Conservation (phyloP, 2,113 vertebrate species). For the Sisor rabdophorus region DNA sequence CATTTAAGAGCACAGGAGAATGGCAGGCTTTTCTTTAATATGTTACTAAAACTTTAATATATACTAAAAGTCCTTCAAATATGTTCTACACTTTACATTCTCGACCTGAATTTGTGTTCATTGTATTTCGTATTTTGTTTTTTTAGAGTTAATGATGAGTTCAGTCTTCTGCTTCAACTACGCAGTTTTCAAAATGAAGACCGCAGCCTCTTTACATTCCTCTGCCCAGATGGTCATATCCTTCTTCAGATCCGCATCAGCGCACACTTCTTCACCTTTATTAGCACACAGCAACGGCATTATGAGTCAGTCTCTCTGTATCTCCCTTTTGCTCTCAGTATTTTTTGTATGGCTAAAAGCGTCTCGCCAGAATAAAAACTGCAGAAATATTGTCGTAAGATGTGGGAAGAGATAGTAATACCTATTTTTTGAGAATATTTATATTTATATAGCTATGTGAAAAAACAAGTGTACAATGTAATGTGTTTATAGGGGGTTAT, state of each 20-base stretch:
- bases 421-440: neutral
- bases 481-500: neutral
- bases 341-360: neutral
- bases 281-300: conserved; percentile 75
- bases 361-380: neutral
- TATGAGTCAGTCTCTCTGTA: conserved; percentile 78
- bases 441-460: neutral
- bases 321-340: neutral
- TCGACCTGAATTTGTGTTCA: neutral
- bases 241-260: conserved; percentile 79
- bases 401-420: neutral
- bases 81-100: neutral
- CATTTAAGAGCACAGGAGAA: neutral
- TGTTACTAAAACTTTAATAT: no score
- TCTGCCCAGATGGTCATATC: conserved; percentile 67
- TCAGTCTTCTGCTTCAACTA: conserved; percentile 78
- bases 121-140: neutral
- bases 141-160: conserved; percentile 77
- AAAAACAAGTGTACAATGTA: neutral
- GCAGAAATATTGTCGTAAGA: neutral
- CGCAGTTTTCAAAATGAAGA: conserved; percentile 73
- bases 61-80: no score
- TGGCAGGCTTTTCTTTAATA: neutral
- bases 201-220: conserved; percentile 73
- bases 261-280: conserved; percentile 67